Evolutionary conservation across 2,888 invertebrate genomes (phyloP).

Genomic region (Lampropteryx suffumata): DNA sequence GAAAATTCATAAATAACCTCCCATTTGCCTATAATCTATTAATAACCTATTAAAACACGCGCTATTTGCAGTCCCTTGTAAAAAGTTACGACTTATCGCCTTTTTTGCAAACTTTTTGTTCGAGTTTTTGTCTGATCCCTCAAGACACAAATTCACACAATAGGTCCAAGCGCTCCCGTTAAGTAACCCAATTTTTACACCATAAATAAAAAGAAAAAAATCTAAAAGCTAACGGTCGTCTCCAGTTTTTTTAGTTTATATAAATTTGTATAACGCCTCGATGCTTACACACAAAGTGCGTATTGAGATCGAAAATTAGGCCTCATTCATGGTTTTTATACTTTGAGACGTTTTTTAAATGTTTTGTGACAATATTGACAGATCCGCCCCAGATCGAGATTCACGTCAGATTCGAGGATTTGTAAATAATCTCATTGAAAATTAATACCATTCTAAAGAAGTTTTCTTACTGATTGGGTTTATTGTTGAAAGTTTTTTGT

Average conservation of each 20-base stretch:
- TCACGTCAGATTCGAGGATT: slow-evolving; percentile 62
- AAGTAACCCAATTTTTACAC: slow-evolving; percentile 83
- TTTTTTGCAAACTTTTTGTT: slow-evolving; percentile 29
- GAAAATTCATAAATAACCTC: slow-evolving; percentile 58
- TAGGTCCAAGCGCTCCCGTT: slow-evolving; percentile 67
- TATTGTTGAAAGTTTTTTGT: slow-evolving; percentile 71
- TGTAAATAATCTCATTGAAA: slow-evolving; percentile 81
- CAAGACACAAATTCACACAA: slow-evolving; percentile 55
- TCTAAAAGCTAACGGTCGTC: slow-evolving; percentile 73
- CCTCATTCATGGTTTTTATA: slow-evolving; percentile 65
- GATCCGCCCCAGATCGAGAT: slow-evolving; percentile 58
- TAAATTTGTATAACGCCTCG: slow-evolving; percentile 79
- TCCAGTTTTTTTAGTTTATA: slow-evolving; percentile 63
- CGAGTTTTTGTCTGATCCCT: slow-evolving; percentile 44
- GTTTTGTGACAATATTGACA: slow-evolving; percentile 82
- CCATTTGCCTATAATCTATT: slow-evolving; percentile 56
- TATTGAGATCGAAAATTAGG: slow-evolving; percentile 80
- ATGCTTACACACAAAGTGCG: slow-evolving; percentile 75
- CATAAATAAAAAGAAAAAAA: slow-evolving; percentile 75
- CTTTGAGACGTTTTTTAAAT: slow-evolving; percentile 50
- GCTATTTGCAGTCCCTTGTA: slow-evolving; percentile 37
- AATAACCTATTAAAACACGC: slow-evolving; percentile 55
- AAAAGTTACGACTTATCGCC: slow-evolving; percentile 43
- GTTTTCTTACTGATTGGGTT: slow-evolving; percentile 65
- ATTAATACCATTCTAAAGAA: slow-evolving; percentile 70